These are phyloP conservation scores for Macropis europaea DNA, from an alignment of 2,888 invertebrate genomes.

Conservation along the genomic window DNA sequence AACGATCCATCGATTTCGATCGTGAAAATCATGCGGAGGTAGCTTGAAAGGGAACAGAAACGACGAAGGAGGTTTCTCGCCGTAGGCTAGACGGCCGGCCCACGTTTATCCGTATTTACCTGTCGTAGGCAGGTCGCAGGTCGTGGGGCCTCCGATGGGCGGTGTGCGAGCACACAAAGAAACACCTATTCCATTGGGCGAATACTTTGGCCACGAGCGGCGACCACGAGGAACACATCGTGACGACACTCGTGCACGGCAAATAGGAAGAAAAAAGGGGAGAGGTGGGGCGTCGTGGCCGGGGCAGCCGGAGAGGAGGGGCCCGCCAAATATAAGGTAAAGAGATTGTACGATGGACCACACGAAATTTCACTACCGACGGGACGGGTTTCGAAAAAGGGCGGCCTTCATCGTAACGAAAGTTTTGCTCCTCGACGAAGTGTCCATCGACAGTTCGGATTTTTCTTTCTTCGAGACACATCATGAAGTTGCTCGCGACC, in stretches of 20 bases:
- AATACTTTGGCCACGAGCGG: constrained; percentile 64
- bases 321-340: constrained; percentile 77
- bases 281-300: constrained; percentile 68
- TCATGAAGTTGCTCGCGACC: constrained; percentile 67
- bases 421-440: neutral
- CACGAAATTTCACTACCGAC: constrained; percentile 76
- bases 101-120: constrained; percentile 43
- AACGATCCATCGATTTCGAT: neutral
- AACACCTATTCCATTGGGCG: constrained; percentile 64
- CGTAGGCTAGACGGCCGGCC: neutral
- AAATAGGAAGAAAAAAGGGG: constrained; percentile 62
- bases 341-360: constrained; percentile 78
- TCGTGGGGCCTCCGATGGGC: constrained; percentile 44
- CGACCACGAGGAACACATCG: constrained; percentile 26
- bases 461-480: neutral
- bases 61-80: constrained; percentile 30
- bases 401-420: constrained; percentile 16
- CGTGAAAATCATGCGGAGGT: neutral
- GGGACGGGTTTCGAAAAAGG: constrained; percentile 67
- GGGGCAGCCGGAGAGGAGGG: constrained; percentile 70
- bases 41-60: constrained; percentile 21
- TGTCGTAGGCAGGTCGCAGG: constrained; percentile 62
- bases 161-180: constrained; percentile 30
- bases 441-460: neutral
- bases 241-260: constrained; percentile 56